Evolutionary conservation across 1,140 invertebrate species (phyloP), one percentile per base, ranked within the genome.

Genomic region (Hetaerina americana): DNA sequence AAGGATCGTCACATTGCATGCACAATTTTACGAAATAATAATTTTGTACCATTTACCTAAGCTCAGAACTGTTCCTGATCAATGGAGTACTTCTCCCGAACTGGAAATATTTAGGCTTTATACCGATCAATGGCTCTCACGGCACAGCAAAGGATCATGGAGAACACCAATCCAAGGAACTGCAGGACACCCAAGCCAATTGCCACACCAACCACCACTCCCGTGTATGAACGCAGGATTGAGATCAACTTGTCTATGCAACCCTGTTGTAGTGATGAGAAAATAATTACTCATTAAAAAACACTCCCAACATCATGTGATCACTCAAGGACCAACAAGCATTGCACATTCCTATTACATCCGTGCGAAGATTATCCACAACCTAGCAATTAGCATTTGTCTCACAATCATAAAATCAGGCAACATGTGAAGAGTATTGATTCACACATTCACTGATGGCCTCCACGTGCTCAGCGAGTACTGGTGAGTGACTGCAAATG

Each of bases 111-210:
- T 86, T 88, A 90, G 82, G 87, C 87, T 80, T 90, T 90, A 80
- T 89, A 89, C 76, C 87, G 83, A 74, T 88, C 85, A 18, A 85
- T 82, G 72, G 85, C 84, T 74, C 86, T 85, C 73, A 92, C 87
- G 27, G 90, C 88, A 80, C 90, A 93, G 78, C 91, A 92, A 24
- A 94, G 82, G 74, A 92, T 85, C 77, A 93, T 82, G 0, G 91
- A 88, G 76, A 93, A 92, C 68, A 92, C 87, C 75, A 94, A 83
- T 31, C 90, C 90, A 27, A 94, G 77, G 66, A 92, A 79, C 82
- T 94, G 87, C 72, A 90, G 74, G 18, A 87, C 81, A 31, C 89
- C 85, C 66, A 93, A 82, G 25, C 84, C 85, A 70, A 90, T 84
- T 0, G 85, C 84, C 8, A 90, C 80, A 27, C 84, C 86, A 66